phyloP scores from a whole-genome alignment of 1,140 invertebrate species.

The Triops longicaudatus region DNA sequence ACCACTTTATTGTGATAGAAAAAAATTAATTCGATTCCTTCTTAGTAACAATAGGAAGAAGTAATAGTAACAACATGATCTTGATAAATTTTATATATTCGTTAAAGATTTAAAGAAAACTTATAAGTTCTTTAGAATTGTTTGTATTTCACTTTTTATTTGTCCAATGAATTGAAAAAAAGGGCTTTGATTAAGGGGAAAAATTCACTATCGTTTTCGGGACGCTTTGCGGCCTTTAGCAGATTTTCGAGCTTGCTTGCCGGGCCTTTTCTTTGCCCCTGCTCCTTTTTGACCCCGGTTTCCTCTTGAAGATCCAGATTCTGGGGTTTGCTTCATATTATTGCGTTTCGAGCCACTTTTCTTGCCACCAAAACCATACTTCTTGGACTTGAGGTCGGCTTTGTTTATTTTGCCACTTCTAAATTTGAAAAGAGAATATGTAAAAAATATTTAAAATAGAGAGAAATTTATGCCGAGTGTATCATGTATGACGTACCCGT shows the following conservation, averaged over 20 bases:
- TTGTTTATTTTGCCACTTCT: slow-evolving; percentile 28
- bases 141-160: background rate
- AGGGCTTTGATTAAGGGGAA: background rate
- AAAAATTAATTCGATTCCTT: no score
- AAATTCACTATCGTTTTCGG: background rate
- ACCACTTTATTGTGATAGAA: background rate
- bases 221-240: background rate
- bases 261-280: background rate
- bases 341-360: slow-evolving; percentile 85
- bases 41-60: no score
- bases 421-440: slow-evolving; percentile 31
- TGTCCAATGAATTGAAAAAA: background rate
- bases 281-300: background rate
- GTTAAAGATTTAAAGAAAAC: no score
- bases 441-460: slow-evolving; percentile 26
- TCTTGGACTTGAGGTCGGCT: slow-evolving; percentile 65
- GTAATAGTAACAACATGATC: no score
- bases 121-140: no score
- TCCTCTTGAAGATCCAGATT: slow-evolving; percentile 8
- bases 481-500: slow-evolving; percentile 17
- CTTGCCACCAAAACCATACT: slow-evolving; percentile 92
- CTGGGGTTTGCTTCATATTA: slow-evolving; percentile 37
- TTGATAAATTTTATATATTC: no score
- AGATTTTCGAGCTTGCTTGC: background rate
- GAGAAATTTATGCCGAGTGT: background rate